These are phyloP conservation scores for Ophion slaviceki DNA, from an alignment of 2,888 invertebrate genomes.

Conservation along the genomic window DNA sequence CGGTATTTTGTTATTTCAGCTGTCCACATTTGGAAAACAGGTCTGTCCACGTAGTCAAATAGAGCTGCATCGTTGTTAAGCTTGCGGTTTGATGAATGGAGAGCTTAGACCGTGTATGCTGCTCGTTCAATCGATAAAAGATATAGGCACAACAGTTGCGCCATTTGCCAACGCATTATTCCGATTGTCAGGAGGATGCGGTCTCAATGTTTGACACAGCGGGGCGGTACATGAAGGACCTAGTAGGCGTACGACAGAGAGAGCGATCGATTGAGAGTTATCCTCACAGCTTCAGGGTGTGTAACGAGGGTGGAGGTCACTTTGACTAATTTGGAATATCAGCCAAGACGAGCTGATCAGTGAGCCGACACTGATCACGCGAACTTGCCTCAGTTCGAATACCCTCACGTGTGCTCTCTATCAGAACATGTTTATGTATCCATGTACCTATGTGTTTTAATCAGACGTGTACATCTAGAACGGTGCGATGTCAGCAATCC, in stretches of 20 bases:
- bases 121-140: not conserved
- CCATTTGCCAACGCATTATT: slow-evolving; percentile 11
- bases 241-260: not conserved
- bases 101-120: not conserved
- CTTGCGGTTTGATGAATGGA: not conserved
- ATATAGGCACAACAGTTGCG: not conserved
- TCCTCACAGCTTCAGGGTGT: slow-evolving; percentile 15
- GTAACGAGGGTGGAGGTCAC: slow-evolving; percentile 20
- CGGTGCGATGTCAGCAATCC: slow-evolving; percentile 2
- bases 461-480: not conserved
- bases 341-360: slow-evolving; percentile 49
- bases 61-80: not conserved
- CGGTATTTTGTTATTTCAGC: not conserved
- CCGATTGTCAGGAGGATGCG: slow-evolving; percentile 5
- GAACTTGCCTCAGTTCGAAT: slow-evolving; percentile 21
- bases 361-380: slow-evolving; percentile 46
- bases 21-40: not conserved
- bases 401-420: slow-evolving; percentile 7
- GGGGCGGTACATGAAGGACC: not conserved
- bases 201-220: not conserved
- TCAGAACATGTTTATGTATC: slow-evolving; percentile 16
- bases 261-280: slow-evolving; percentile 26
- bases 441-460: slow-evolving; percentile 13
- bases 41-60: not conserved
- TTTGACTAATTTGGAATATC: slow-evolving; percentile 49